phyloP scores from a whole-genome alignment of 2,113 vertebrate genomes.

The Orthonyx spaldingii region DNA sequence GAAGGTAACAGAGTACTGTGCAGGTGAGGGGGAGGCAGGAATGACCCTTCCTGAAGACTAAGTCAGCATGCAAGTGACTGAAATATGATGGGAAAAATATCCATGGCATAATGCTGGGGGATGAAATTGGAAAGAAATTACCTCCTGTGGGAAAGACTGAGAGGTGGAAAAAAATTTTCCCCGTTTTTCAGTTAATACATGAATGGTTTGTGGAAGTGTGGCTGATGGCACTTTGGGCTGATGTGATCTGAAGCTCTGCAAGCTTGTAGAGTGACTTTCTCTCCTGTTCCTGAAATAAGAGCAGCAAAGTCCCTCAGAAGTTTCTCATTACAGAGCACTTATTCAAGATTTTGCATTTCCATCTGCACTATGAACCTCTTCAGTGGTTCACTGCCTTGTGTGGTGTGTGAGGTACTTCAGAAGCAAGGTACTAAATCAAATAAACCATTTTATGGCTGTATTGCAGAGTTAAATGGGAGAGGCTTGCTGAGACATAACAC shows the following conservation, averaged over 20 bases:
- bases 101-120: background rate
- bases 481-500: background rate
- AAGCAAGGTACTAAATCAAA: background rate
- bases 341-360: background rate
- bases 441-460: slow-evolving; percentile 11
- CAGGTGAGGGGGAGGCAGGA: background rate
- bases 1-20: rapidly evolving
- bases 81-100: background rate
- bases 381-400: background rate
- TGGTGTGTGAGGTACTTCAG: background rate
- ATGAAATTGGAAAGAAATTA: background rate
- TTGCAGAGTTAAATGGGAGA: background rate
- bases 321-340: background rate
- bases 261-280: background rate
- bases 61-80: background rate
- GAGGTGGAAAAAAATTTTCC: background rate
- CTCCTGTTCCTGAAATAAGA: background rate
- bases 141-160: background rate
- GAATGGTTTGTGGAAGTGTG: background rate
- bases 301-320: background rate
- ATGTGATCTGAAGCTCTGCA: background rate
- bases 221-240: background rate
- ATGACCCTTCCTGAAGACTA: background rate
- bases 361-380: background rate
- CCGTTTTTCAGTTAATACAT: background rate